These are phyloP conservation scores for Drosophila pandora DNA, from an alignment of 1,140 invertebrate genomes.

Conservation along the genomic window DNA sequence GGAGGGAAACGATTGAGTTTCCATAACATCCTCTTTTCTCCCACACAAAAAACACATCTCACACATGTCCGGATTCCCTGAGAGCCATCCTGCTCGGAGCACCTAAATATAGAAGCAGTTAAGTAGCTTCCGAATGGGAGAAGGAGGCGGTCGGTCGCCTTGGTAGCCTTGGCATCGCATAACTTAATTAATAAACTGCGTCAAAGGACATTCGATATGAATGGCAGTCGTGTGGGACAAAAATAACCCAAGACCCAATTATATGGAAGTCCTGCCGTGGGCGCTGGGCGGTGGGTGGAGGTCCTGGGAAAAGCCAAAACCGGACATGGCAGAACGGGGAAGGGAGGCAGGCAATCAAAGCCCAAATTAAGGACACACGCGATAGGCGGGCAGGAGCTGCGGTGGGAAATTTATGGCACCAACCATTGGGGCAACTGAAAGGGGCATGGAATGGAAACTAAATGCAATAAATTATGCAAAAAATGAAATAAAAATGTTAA, in stretches of 20 bases:
- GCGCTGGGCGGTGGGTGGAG: not conserved
- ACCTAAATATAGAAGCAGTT: constrained; percentile 68
- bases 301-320: constrained; percentile 5
- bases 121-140: constrained; percentile 32
- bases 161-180: constrained; percentile 28
- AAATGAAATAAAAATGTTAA: constrained; percentile 4
- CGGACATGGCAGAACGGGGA: constrained; percentile 12
- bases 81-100: constrained; percentile 11
- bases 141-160: not conserved
- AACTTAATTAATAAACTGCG: constrained; percentile 75
- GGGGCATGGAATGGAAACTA: constrained; percentile 59
- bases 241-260: constrained; percentile 46
- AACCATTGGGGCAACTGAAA: constrained; percentile 21
- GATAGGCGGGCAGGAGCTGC: constrained; percentile 19
- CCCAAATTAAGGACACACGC: constrained; percentile 77
- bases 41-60: too few species aligned
- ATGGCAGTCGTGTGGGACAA: constrained; percentile 41
- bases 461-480: constrained; percentile 80
- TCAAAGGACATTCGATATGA: constrained; percentile 78
- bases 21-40: too few species aligned
- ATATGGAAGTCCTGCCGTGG: constrained; percentile 13
- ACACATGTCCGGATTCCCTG: constrained; percentile 17
- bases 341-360: constrained; percentile 57
- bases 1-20: too few species aligned
- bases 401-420: constrained; percentile 58